Conservation (phyloP, 2,888 invertebrate species). For the Buathra laborator region DNA sequence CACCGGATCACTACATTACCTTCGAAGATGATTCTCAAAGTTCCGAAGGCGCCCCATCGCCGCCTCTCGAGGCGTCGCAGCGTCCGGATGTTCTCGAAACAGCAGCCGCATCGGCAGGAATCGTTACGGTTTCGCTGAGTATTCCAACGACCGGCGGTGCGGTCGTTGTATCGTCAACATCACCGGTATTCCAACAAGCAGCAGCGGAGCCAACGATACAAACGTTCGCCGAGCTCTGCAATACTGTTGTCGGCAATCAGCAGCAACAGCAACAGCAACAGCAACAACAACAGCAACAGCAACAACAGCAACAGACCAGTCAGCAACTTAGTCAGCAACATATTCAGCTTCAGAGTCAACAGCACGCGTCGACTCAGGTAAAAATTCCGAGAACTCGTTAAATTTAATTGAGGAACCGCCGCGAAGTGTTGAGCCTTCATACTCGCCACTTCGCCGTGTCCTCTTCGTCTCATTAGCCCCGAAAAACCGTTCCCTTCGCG, state of each 20-base stretch:
- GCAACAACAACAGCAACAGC: slow-evolving; percentile 70
- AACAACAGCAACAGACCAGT: slow-evolving; percentile 57
- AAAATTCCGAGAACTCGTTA: slow-evolving; percentile 47
- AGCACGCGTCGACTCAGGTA: slow-evolving; percentile 82
- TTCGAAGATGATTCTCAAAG: slow-evolving; percentile 96
- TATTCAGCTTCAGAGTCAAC: slow-evolving; percentile 66
- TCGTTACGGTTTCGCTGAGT: slow-evolving; percentile 89
- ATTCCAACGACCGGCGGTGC: slow-evolving; percentile 87
- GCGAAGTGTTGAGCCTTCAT: background rate
- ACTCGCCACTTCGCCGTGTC: background rate
- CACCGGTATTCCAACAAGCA: slow-evolving; percentile 85
- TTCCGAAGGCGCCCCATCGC: slow-evolving; percentile 88
- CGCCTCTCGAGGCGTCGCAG: slow-evolving; percentile 84
- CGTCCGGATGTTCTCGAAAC: slow-evolving; percentile 87
- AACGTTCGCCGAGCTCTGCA: slow-evolving; percentile 87
- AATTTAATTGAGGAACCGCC: slow-evolving; percentile 52
- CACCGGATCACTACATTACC: slow-evolving; percentile 94
- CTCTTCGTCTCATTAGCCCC: slow-evolving; percentile 19
- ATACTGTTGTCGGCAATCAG: slow-evolving; percentile 85
- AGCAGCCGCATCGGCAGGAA: slow-evolving; percentile 89
- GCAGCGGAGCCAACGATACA: slow-evolving; percentile 80
- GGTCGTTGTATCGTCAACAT: slow-evolving; percentile 86
- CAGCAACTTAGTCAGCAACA: slow-evolving; percentile 67
- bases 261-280: slow-evolving; percentile 76
- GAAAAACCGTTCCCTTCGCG: background rate